Base-by-base conservation (phyloP, 2,113 vertebrate species). In the Microtus pennsylvanicus region DNA sequence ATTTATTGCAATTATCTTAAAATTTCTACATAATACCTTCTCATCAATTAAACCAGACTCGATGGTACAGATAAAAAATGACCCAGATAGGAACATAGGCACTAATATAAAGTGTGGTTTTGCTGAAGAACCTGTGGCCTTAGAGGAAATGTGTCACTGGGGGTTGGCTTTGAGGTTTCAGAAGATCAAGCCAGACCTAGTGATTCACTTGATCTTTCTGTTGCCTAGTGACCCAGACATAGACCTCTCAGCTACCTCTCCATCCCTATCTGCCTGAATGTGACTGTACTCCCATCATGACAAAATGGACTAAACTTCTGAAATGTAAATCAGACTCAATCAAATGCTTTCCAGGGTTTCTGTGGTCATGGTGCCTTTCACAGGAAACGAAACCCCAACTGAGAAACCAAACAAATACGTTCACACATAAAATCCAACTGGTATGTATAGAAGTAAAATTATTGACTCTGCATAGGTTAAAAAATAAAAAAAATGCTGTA, bases 21-120 rank as follows among this genome's bases (percentile, higher is more conserved):
- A 70, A 92, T 92, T 67, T 96, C 17, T 1, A 65, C 30, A 24
- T 83, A 45, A 65, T 77, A 52, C 0, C 9, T 45, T 33, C 4
- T 33, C 4, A 24, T 94, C 33, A 28, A 2, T 47, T 26, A 90
- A 50, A 52, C 7, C 30, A n/a, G 2, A 28, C 16, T 1, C 9
- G 13, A 7, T 83, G 24, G 5, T 9, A 63, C 26, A 13, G 42
- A 63, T 17, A n/a, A 83, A 83, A 83, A 83, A 17, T 83, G 81
- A 3, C 11, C n/a, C 7, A 4, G 24, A 5, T 5, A 42, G 13
- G 3, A 7, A 38, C 11, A 38, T 17, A 83, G 55, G 12, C 0
- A 16, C 52, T 16, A 82, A 26, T 38, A 42, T 3, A 55, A 81
- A n/a, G 7, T 24, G 3, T 26, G 21, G 7, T 12, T 12, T 58